Base-by-base conservation (phyloP, 2,113 vertebrate genomes). In the Cyprinodon brontotheroides region DNA sequence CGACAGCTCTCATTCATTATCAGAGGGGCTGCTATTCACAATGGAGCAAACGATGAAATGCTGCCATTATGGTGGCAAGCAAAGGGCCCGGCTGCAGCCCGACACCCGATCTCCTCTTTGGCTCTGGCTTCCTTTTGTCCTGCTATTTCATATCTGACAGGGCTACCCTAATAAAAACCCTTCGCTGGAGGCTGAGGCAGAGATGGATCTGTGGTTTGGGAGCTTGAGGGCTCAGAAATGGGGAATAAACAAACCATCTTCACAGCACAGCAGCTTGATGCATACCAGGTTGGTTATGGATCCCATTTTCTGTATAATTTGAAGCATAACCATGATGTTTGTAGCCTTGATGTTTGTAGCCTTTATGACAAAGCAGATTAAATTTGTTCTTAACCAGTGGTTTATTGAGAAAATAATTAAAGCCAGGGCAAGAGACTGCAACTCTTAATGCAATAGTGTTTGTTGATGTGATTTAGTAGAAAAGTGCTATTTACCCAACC, bases 161-260 rank as follows among this genome's bases (percentile, higher is more conserved):
- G 90, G n/a, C n/a, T n/a, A 82, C 82, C 75, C 80, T 11, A 83
- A 87, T 87, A 92, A 83, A 92, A 78, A 91, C 80, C 22, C n/a
- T 77, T 70, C 78, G 78, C 36, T 78, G 45, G 37, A 79, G 57
- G 83, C 43, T 57, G 88, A 69, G 92, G 75, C 70, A 53, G 81
- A 74, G 68, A 92, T 91, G 91, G 87, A 90, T 66, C 62, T 67
- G 79, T 80, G 61, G 9, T 80, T n/a, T 53, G 1, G 39, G 53
- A n/a, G n/a, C n/a, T 1, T n/a, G 70, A 17, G 11, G 7, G 39
- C 78, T 78, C 61, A 74, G 90, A 90, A 83, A 99, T 99, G 98
- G 98, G n/a, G 87, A 98, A 95, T 94, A 98, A 98, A 86, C 98
- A 99, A 92, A 96, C 94, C 3, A 91, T 97, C 84, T 99, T 99